Base-by-base conservation (phyloP, 2,797 vertebrate species). In the Sebastes baramenuke region DNA sequence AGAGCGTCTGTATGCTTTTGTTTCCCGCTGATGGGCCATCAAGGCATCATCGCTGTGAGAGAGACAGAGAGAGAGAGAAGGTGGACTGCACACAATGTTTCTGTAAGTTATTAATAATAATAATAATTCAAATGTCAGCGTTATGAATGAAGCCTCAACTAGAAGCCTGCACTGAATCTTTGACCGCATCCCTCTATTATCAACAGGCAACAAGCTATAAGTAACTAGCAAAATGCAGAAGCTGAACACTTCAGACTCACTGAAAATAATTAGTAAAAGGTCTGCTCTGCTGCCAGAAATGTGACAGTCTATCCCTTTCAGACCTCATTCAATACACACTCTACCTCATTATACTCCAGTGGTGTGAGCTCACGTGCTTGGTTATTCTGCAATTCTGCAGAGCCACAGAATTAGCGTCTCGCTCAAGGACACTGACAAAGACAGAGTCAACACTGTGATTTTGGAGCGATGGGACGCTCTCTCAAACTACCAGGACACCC, bases 361-460 rank as follows among this genome's bases (percentile, higher is more conserved):
- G 54, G 36, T 62, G 55, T 66, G 58, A 14, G 52, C 42, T 42
- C 65, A 32, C 13, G 6, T 11, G 49, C 34, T 55, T 66, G 30
- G 24, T 38, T 34, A 27, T 78, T 70, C 30, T 32, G 60, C 61
- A 59, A 18, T 78, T 67, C 30, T 32, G 60, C 61, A 62, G 72
- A 76, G 52, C 71, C 52, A 24, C 82, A 54, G 83, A 77, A 76
- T 75, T 24, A 25, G 72, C 2, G 2, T 77, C 67, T 61, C 4
- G 14, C 60, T 86, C 72, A 83, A 85, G 81, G 85, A 77, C 72
- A 66, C 25, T 34, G 72, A 67, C 75, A 79, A 75, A 79, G 79
- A 60, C 62, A 25, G 24, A 25, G 24, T 65, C 62, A 56, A 60
- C 58, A 6, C 62, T 77, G 59, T 71, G 82, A 67, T 78, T 66